Evolutionary conservation across 2,113 vertebrate species (phyloP), one percentile per base, ranked within the genome.

Genomic region (Brachirus orientalis): DNA sequence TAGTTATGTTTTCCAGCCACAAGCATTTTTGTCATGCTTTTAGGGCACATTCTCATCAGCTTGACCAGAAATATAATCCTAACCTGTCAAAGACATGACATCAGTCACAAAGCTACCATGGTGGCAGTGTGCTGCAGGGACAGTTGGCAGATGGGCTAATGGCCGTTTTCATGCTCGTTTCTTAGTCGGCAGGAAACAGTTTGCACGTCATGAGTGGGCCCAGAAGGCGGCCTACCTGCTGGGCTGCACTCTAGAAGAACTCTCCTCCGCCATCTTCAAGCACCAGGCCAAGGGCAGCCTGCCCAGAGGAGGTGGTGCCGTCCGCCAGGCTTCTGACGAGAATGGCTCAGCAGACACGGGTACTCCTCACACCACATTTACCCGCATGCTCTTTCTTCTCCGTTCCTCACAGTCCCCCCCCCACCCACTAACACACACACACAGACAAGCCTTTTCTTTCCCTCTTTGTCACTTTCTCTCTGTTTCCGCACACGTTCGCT

Each of bases 181-280:
- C 79, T 82, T 89, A 97, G 95, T 91, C 82, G 95, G 95, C 59
- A 94, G 95, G 58, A 96, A 94, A 89, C 98, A 99, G 93, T 99
- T 99, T 93, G 96, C 96, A 19, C 94, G 96, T 51, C 97, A 98
- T 0, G 98, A 99, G 82, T 99, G 96, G 97, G 97, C 96, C 67
- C 97, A 99, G 93, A 98, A 98, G 82, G 96, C 97, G 0, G 95
- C 98, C 0, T 99, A 99, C 89, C 94, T 99, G 80, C 89, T 97
- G 91, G 95, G 95, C 79, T 96, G 89, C 90, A 93, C 91, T 75
- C 93, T 99, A 86, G 98, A 99, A 84, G 96, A 98, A 81, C 95
- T 99, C 66, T 98, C 97, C 71, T 96, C 97, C 0, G 92, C 95
- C 89, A 94, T 98, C 92, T 99, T 99, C 93, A 99, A 97, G 91